These are phyloP conservation scores for Etia nguti DNA, from an alignment of 2,113 vertebrate species.

Conservation along the genomic window DNA sequence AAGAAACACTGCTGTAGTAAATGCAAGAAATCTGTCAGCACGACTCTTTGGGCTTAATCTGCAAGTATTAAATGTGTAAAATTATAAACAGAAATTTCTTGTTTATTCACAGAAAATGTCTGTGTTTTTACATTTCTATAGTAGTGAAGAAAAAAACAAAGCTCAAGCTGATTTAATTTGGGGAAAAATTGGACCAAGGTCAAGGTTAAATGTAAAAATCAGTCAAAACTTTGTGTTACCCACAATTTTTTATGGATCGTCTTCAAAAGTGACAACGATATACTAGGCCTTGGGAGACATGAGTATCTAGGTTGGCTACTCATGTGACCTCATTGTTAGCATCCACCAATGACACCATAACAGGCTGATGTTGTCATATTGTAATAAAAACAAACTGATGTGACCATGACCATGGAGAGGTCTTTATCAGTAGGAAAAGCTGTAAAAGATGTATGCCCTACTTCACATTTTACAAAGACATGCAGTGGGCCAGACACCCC, in stretches of 20 bases:
- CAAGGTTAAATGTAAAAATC: neutral
- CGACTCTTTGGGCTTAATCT: neutral
- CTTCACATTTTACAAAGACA: neutral
- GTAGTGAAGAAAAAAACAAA: rapidly evolving
- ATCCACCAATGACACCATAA: neutral
- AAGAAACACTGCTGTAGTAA: neutral
- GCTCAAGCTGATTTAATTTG: neutral
- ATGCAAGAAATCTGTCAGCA: neutral
- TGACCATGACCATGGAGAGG: neutral
- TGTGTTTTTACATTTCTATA: neutral
- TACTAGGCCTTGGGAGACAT: neutral
- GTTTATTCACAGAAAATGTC: neutral
- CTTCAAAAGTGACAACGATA: neutral
- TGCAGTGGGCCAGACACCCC: rapidly evolving
- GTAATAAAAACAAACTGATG: neutral
- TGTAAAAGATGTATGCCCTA: neutral
- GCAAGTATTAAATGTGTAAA: neutral
- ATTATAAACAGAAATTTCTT: neutral
- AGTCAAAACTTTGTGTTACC: neutral
- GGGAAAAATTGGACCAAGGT: neutral
- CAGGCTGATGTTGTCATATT: neutral
- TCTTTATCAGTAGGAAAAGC: rapidly evolving
- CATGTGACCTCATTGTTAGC: neutral
- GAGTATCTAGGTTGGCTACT: neutral
- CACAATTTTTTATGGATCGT: neutral